Conservation (phyloP, 1,140 invertebrate genomes). For the Chrysoperla carnea region DNA sequence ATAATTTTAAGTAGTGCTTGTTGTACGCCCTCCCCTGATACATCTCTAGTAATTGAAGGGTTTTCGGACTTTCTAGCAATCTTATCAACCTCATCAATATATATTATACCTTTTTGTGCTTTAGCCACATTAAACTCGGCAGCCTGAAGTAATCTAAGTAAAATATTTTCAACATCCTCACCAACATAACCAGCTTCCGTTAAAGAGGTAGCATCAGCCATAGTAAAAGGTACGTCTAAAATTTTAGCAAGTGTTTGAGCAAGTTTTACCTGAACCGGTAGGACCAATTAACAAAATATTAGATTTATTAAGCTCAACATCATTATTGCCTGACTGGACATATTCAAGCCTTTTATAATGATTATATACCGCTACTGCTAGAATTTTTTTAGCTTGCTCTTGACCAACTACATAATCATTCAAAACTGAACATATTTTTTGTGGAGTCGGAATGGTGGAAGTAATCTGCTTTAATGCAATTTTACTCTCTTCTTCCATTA, state of each 20-base stretch:
- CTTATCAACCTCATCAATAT: conserved; percentile 12
- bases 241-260: conserved; percentile 9
- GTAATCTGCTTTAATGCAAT: too few species aligned
- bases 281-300: conserved; percentile 17
- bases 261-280: conserved; percentile 16
- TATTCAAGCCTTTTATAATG: conserved; percentile 4
- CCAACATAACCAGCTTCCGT: conserved; percentile 13
- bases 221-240: conserved; percentile 9
- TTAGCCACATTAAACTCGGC: conserved; percentile 7
- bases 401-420: too few species aligned
- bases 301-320: conserved; percentile 12
- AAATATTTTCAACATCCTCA: conserved; percentile 11
- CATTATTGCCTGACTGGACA: too few species aligned
- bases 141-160: conserved; percentile 7
- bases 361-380: too few species aligned
- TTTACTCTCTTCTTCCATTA: too few species aligned
- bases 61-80: conserved; percentile 9
- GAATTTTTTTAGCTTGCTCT: too few species aligned
- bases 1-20: conserved; percentile 11
- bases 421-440: too few species aligned
- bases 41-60: conserved; percentile 8
- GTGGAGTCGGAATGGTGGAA: too few species aligned
- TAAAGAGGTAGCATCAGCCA: conserved; percentile 10
- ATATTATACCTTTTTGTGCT: conserved; percentile 10
- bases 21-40: conserved; percentile 11